These are phyloP conservation scores for Eupithecia pulchellata DNA, from an alignment of 2,888 invertebrate species.

Conservation along the genomic window DNA sequence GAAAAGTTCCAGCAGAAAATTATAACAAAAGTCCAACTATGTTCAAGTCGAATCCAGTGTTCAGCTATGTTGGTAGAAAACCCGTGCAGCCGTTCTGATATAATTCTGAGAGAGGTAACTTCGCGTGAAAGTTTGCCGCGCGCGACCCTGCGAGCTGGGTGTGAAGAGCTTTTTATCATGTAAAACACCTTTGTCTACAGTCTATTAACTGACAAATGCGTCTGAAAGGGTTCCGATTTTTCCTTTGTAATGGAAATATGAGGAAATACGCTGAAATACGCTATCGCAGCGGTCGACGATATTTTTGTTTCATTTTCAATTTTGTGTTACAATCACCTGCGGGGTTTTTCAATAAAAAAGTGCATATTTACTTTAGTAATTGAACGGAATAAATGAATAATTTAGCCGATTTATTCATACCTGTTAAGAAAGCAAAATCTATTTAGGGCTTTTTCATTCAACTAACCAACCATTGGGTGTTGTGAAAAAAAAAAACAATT, in stretches of 20 bases:
- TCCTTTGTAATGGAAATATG: conserved; percentile 56
- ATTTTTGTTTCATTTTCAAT: conserved; percentile 12
- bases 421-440: neutral
- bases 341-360: neutral
- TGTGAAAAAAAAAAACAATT: neutral
- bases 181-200: conserved; percentile 60
- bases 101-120: neutral
- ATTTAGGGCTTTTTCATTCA: neutral
- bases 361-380: neutral
- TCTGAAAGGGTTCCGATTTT: conserved; percentile 54
- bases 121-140: neutral
- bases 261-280: conserved; percentile 5
- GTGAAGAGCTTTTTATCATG: conserved; percentile 53
- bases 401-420: neutral
- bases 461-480: no score
- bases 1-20: no score
- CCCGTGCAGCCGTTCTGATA: neutral
- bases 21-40: no score
- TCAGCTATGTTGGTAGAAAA: neutral
- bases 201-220: conserved; percentile 57
- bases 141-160: conserved; percentile 29
- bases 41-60: neutral
- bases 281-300: neutral
- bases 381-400: neutral
- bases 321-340: neutral